Evolutionary conservation across 92 coral and sea anemone genomes (phyloP), one percentile per base, ranked within the genome.

Genomic region (Epizoanthus rinbou): DNA sequence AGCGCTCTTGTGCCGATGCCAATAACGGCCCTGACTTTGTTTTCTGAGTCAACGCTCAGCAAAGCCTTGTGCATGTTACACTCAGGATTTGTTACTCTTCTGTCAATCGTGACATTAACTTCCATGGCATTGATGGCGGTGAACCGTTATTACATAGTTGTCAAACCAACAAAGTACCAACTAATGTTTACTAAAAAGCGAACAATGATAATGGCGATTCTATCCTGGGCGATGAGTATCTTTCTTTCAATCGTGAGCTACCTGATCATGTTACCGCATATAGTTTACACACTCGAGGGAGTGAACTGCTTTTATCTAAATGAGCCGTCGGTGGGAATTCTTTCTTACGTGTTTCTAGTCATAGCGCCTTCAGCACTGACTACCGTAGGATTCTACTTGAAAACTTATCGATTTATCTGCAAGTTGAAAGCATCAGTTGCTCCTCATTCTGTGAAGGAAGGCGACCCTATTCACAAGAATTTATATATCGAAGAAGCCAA

Each of bases 251-350:
- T 43, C 39, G 64, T 65, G 17, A 62, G 62, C 9, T 78, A 78
- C 22, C 16, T 62, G 71, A 31, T 62, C 25, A 57, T 78, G 11
- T 22, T 78, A 22, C 71, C 82, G 1, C 39, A 62, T 23, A 62
- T 69, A n/a, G n/a, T 39, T 13, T 78, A 78, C 15, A 78, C 71
- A 2, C 58, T 62, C 2, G 23, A 69, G 5, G 82, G 82, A 1
- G 82, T 78, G 14, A 78, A 78, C 17, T 78, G 82, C 24, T 78
- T 78, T 39, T 78, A 78, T 22, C 37, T 78, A 8, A 63, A 22
- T 13, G 39, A 19, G 39, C 8, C 71, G 0, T 41, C 17, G 16
- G 58, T 78, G 10, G 82, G 82, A 59, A 52, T 52, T 18, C 37
- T 78, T 11, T 52, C 66, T 0, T 78, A 78, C 17, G 57, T 41